Percentiles rank a stretch among this genome's conserved stretches.
Conservation (phyloP, 2,888 invertebrate genomes). For the Blomia tropicalis region DNA sequence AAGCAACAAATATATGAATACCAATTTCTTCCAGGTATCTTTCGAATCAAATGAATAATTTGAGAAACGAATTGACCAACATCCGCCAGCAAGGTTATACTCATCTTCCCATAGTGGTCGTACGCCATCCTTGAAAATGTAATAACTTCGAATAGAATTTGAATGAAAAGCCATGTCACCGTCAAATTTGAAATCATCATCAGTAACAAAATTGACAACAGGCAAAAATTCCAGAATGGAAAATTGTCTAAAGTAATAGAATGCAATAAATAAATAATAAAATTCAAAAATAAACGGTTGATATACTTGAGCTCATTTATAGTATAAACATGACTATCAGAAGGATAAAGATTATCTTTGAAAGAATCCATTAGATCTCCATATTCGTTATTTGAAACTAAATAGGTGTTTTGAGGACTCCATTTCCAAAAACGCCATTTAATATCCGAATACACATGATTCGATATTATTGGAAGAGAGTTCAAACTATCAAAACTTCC, state of each 20-base stretch:
- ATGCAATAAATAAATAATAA: too few relatives aligned
- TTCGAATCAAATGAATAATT: not conserved
- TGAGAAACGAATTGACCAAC: not conserved
- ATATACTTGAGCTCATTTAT: not conserved
- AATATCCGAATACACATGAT: too few relatives aligned
- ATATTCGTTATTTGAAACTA: too few relatives aligned
- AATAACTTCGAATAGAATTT: not conserved
- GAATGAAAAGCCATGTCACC: not conserved
- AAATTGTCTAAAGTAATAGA: not conserved
- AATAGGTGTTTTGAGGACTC: too few relatives aligned
- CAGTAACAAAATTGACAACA: not conserved
- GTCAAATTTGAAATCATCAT: not conserved
- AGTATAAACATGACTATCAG: not conserved
- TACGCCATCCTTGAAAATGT: not conserved
- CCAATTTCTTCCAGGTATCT: not conserved
- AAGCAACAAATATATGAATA: not conserved
- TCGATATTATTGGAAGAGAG: too few relatives aligned
- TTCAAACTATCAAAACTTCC: too few relatives aligned
- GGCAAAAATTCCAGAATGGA: not conserved
- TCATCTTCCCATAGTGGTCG: conserved; percentile 1
- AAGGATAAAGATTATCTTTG: not conserved
- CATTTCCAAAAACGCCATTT: too few relatives aligned
- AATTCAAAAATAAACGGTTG: too few relatives aligned
- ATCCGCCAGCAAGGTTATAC: not conserved
- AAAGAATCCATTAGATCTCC: not conserved